Conservation (phyloP, 2,888 invertebrate genomes). For the Eupithecia subfuscata region DNA sequence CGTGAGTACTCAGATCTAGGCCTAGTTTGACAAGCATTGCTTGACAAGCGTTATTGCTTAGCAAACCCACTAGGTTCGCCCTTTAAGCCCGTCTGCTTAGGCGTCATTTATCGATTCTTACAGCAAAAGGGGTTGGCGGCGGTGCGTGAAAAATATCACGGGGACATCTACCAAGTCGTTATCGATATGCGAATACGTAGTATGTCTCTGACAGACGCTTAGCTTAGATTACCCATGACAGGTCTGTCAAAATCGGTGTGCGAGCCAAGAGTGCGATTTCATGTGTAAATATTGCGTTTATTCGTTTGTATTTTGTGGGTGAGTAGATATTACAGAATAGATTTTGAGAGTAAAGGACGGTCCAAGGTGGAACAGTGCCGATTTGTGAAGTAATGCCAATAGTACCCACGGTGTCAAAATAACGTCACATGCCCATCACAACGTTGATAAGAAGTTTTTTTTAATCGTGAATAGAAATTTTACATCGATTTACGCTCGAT, state of each 20-base stretch:
- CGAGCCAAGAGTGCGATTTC: background rate
- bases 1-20: no score
- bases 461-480: no score
- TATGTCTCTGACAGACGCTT: background rate
- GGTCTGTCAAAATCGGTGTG: background rate
- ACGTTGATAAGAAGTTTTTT: no score
- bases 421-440: no score
- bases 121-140: constrained; percentile 30
- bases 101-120: constrained; percentile 35
- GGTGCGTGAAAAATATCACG: constrained; percentile 36
- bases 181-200: constrained; percentile 15
- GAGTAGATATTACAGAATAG: background rate
- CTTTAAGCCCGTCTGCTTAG: background rate
- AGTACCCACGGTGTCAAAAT: no score
- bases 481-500: no score
- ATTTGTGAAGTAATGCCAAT: no score
- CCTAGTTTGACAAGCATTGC: no score
- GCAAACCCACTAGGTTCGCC: no score
- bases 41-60: no score
- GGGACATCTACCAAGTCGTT: constrained; percentile 23
- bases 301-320: background rate
- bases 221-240: background rate
- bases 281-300: background rate
- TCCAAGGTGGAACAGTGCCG: no score
- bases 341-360: no score